Base-by-base conservation (phyloP, 2,888 invertebrate species). In the Catocala sponsa region DNA sequence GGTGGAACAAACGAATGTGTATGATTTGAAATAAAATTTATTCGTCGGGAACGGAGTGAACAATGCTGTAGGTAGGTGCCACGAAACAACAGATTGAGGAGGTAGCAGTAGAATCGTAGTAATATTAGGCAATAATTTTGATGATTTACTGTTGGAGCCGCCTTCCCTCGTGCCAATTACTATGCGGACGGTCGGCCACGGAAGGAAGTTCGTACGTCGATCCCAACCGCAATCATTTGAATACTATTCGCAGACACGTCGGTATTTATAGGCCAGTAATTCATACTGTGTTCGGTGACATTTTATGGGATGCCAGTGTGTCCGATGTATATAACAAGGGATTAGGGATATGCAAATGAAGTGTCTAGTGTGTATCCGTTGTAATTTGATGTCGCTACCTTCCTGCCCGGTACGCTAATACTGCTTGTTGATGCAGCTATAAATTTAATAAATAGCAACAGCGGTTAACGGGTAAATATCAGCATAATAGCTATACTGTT, bases 81-180 rank as follows among this genome's bases (percentile, higher is more conserved):
- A 76, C 85, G 82, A 75, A 84, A 91, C 85, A 91, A 85, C 91
- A 91, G 89, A 92, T 91, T 90, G 89, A 80, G 74, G 80, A 81
- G 83, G 86, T 84, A 78, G 64, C 76, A 76, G 77, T 81, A 71
- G 85, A 88, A 88, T 84, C 83, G 84, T 82, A 82, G 89, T 90
- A 89, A 89, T 91, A 92, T 91, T 88, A 91, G 90, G 91, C 86
- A 93, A 91, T 92, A 92, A 94, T 94, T 93, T 91, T 83, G 89
- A 90, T 93, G 94, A 94, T 94, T 94, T 93, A 94, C 85, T 81
- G 84, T 80, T 80, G 74, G 81, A 79, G 71, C 83, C 85, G 87
- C 88, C 89, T 89, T 87, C 88, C 86, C 84, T 74, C 70, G 81
- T 82, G 84, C 89, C 91, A 91, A 93, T 94, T 94, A 92, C 92